Evolutionary conservation across 2,797 vertebrate species (phyloP), one percentile per base, ranked within the genome.

Genomic region (Rachycentron canadum): DNA sequence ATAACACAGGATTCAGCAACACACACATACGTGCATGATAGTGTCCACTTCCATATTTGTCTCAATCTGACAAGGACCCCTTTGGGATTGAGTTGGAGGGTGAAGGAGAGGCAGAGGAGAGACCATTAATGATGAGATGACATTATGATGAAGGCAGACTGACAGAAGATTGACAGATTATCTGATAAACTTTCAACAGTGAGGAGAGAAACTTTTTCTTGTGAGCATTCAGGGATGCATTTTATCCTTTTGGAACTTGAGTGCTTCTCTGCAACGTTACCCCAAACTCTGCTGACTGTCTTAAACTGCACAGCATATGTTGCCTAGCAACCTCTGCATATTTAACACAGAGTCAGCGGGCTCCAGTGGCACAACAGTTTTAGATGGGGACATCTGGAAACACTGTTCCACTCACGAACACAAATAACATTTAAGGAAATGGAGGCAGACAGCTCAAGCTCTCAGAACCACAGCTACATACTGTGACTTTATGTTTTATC

Each of bases 261-360:
- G 59, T 40, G 34, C 49, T 41, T 30, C 49, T 75, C 47, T 66
- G 61, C 17, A 26, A 3, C 25, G 62, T 64, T 3, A 68, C 10
- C 58, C 17, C 8, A 63, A 73, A 80, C 55, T 76, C 34, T 79
- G 72, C 76, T 47, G 68, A 69, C 36, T 63, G 77, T 26, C n/a
- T 53, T 41, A 17, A 57, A 64, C 49, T 3, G 4, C 30, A 61
- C 57, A 68, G 56, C 57, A 30, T 73, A 74, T 52, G 87, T 87
- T 91, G 75, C 82, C 64, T 76, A 67, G 84, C 84, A 90, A 87
- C 84, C 63, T 58, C 53, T 11, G 26, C 68, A 65, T 66, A 79
- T 76, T 84, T 63, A 70, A 79, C 58, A 73, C 26, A 38, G 52
- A 49, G 59, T 77, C 60, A 61, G 56, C 16, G 2, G 43, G 55